Evolutionary conservation across 2,888 invertebrate species (phyloP).

Genomic region (Andrena camellia): DNA sequence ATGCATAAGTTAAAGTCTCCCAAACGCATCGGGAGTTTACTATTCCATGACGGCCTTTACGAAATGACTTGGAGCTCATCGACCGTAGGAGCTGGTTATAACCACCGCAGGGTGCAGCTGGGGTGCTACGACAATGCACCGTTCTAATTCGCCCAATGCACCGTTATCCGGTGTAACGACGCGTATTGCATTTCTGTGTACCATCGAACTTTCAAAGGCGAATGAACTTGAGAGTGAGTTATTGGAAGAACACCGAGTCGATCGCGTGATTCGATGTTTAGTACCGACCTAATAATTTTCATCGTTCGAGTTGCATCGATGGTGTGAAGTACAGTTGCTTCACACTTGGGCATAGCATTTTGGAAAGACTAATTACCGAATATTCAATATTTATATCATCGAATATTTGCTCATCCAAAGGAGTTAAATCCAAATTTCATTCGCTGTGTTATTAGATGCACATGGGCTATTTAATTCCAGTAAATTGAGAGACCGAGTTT

Average conservation of each 20-base stretch:
- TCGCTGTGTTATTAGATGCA: too few species aligned
- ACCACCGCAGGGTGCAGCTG: background rate
- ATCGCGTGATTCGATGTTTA: background rate
- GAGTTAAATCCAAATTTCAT: too few species aligned
- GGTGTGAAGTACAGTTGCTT: too few species aligned
- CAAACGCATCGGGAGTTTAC: conserved; percentile 32
- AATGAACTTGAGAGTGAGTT: background rate
- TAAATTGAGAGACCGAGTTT: too few species aligned
- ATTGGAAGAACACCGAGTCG: background rate
- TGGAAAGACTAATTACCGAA: too few species aligned
- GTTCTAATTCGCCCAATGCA: background rate
- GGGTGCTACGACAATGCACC: conserved; percentile 11
- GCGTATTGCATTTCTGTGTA: conserved; percentile 8
- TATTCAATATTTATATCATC: too few species aligned
- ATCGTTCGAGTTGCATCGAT: too few species aligned
- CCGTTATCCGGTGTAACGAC: conserved; percentile 11
- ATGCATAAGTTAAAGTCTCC: conserved; percentile 33
- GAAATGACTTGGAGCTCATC: conserved; percentile 1
- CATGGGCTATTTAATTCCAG: too few species aligned
- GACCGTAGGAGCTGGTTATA: background rate
- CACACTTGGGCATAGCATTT: too few species aligned
- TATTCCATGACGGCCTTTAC: conserved; percentile 3
- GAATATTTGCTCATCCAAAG: too few species aligned
- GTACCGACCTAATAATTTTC: background rate
- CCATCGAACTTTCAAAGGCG: background rate